phyloP scores from a whole-genome alignment of 2,888 invertebrate genomes.

The Eristalis pertinax region DNA sequence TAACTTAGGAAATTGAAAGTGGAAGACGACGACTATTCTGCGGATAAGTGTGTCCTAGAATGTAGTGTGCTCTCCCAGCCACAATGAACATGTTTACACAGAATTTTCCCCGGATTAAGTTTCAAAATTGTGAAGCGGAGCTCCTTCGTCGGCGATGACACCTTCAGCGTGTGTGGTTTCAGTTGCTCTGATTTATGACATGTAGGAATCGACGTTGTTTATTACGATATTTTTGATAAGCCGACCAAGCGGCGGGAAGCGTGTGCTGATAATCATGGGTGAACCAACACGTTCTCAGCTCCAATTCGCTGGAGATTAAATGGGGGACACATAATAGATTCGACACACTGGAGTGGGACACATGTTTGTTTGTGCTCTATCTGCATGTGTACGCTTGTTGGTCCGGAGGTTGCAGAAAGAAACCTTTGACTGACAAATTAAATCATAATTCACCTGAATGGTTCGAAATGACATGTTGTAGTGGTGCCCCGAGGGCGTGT shows the following conservation, averaged over 20 bases:
- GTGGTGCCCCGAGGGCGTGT: slow-evolving; percentile 7
- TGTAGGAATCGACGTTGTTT: slow-evolving; percentile 5
- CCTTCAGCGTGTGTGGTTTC: slow-evolving; percentile 55
- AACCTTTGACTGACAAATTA: slow-evolving; percentile 58
- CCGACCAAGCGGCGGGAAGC: neutral
- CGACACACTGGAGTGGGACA: neutral
- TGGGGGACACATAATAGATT: neutral
- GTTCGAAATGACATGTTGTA: slow-evolving; percentile 50
- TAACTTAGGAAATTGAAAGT: slow-evolving; percentile 65
- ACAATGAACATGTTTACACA: slow-evolving; percentile 54
- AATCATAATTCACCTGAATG: slow-evolving; percentile 65
- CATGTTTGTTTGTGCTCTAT: neutral
- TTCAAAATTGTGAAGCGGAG: slow-evolving; percentile 43
- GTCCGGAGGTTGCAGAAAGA: neutral
- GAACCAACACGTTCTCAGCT: slow-evolving; percentile 23
- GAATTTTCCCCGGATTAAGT: slow-evolving; percentile 55
- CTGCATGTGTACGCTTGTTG: neutral
- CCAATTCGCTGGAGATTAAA: slow-evolving; percentile 48
- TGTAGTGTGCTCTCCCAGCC: neutral
- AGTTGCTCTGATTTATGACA: slow-evolving; percentile 60
- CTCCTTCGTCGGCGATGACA: slow-evolving; percentile 37
- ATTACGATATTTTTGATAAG: slow-evolving; percentile 20
- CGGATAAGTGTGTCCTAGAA: slow-evolving; percentile 24
- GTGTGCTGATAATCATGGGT: slow-evolving; percentile 21
- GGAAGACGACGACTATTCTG: slow-evolving; percentile 62